These are phyloP conservation scores for Oostethus manadensis DNA, from an alignment of 2,113 vertebrate genomes.

Conservation along the genomic window DNA sequence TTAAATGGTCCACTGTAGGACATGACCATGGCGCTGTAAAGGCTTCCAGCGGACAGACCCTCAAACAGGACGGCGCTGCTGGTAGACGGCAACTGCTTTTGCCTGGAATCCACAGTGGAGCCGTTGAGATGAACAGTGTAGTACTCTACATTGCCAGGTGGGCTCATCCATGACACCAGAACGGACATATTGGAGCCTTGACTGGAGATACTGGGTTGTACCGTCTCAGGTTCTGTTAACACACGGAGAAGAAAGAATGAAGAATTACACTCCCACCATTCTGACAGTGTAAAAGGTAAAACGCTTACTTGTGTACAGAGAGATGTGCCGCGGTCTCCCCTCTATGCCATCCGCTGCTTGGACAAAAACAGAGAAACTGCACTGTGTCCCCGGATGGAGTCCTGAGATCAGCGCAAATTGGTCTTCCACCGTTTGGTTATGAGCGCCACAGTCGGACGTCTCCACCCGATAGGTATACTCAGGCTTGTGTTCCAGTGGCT, in stretches of 20 bases:
- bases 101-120: accelerated
- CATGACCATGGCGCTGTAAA: slow-evolving; percentile 34
- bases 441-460: slow-evolving; percentile 14
- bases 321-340: slow-evolving; percentile 15
- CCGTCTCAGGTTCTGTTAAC: slow-evolving; percentile 51
- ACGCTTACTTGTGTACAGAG: slow-evolving; percentile 50
- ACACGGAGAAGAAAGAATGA: slow-evolving; percentile 6
- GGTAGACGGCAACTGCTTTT: accelerated
- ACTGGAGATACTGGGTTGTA: slow-evolving; percentile 31
- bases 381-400: slow-evolving; percentile 47
- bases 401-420: neutral
- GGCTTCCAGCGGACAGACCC: slow-evolving; percentile 40
- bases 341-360: slow-evolving; percentile 11
- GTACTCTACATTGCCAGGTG: slow-evolving; percentile 25
- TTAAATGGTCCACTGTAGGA: slow-evolving; percentile 49
- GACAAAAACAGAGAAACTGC: slow-evolving; percentile 50
- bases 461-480: slow-evolving; percentile 37
- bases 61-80: neutral
- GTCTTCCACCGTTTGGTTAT: neutral
- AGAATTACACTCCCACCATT: neutral
- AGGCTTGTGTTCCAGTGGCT: slow-evolving; percentile 17
- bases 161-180: slow-evolving; percentile 49
- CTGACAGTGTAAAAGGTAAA: neutral
- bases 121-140: slow-evolving; percentile 40
- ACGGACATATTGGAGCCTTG: slow-evolving; percentile 47